Base-by-base conservation (phyloP, 2,113 vertebrate species). In the Podilymbus podiceps region DNA sequence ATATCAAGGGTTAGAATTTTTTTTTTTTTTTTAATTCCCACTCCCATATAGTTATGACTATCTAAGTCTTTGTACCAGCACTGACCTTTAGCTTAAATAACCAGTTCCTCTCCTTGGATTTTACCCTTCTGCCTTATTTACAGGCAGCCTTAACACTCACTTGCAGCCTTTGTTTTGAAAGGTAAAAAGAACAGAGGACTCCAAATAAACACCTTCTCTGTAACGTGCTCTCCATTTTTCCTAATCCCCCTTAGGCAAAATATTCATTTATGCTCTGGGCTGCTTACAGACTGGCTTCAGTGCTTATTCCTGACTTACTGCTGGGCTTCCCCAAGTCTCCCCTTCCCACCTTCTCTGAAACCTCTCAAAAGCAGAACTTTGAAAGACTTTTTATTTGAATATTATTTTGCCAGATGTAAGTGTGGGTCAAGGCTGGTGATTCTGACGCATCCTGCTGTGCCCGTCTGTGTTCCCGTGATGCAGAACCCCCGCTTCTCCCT, bases 351-450 rank as follows among this genome's bases (percentile, higher is more conserved):
- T 30, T 15, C 38, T 35, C 3, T 30, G 68, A 53, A 62, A 30
- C 23, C 24, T 22, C 55, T n/a, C 18, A 42, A 50, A 49, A 60
- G 58, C 58, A 73, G 47, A 46, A 12, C 31, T 63, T 31, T 9
- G 21, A 20, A 53, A 12, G 31, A 25, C 25, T 24, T 53, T 38
- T 35, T 24, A 6, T 20, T 27, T 5, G 38, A 20, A 5, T 25
- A 6, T 42, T 33, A 4, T 21, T 73, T 46, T 63, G 25, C 68
- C 40, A 38, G 59, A 25, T 13, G 56, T 19, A 62, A 13, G 31
- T 35, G 9, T 5, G 7, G 3, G 1, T 15, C 33, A 25, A 15
- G 17, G 33, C 33, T 47, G 33, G 11, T 1, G 2, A 19, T 47
- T 67, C 24, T 68, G 42, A 24, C 2, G 1, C 2, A 12, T 47